Evolutionary conservation across 2,797 vertebrate genomes (phyloP).

Genomic region (Chaenodraco wilsoni): DNA sequence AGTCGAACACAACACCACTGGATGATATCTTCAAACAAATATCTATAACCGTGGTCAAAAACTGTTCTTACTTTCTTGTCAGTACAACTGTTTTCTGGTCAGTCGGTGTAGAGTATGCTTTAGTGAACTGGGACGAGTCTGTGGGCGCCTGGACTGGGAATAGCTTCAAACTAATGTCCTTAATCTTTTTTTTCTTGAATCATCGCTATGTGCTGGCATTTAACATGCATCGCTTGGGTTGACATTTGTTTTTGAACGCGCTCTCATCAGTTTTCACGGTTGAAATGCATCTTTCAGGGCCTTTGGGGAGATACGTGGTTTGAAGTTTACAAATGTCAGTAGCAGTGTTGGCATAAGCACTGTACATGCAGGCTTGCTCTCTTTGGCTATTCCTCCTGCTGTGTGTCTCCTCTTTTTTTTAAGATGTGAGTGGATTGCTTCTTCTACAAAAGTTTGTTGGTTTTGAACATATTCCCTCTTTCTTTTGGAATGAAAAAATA

Average conservation of each 20-base stretch:
- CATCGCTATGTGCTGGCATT: slow-evolving; percentile 50
- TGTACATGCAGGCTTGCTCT: slow-evolving; percentile 38
- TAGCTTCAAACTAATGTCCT: slow-evolving; percentile 50
- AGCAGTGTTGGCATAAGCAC: slow-evolving; percentile 3
- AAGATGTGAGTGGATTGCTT: slow-evolving; percentile 28
- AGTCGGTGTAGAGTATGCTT: slow-evolving; percentile 55
- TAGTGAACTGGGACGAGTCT: slow-evolving; percentile 19
- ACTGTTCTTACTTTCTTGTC: background rate
- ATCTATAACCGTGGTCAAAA: background rate
- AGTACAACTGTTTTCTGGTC: slow-evolving; percentile 66
- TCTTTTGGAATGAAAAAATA: slow-evolving; percentile 26
- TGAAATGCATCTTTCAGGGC: slow-evolving; percentile 50
- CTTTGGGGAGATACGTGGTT: slow-evolving; percentile 53
- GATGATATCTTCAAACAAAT: background rate
- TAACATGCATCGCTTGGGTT: slow-evolving; percentile 63
- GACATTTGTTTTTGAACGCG: slow-evolving; percentile 21
- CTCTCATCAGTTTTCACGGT: slow-evolving; percentile 43
- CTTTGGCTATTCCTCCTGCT: slow-evolving; percentile 44
- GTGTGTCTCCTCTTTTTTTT: slow-evolving; percentile 21
- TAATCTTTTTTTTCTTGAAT: slow-evolving; percentile 44
- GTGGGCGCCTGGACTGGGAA: slow-evolving; percentile 18
- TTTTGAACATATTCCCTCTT: slow-evolving; percentile 15
- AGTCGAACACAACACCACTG: background rate
- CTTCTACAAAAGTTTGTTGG: slow-evolving; percentile 16
- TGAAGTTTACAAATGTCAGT: slow-evolving; percentile 4